These are phyloP conservation scores for Threskiornis aethiopicus DNA, from an alignment of 2,797 vertebrate genomes.

Conservation along the genomic window DNA sequence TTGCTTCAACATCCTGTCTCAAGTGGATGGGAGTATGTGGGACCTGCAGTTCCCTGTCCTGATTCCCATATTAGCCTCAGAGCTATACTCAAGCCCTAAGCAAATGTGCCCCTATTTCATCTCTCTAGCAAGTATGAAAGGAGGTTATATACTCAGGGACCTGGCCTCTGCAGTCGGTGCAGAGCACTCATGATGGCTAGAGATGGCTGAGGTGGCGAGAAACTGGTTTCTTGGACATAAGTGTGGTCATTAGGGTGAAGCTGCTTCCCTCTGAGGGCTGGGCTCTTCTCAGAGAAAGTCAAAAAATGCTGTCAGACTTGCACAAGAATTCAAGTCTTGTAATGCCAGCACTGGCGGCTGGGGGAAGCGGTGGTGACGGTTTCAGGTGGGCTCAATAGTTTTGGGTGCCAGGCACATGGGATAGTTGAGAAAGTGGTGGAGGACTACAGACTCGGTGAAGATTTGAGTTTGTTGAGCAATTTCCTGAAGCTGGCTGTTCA, in stretches of 20 bases:
- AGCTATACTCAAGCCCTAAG: not conserved
- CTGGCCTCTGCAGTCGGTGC: not conserved
- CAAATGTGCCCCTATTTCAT: not conserved
- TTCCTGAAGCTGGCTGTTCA: not conserved
- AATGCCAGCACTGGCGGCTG: not conserved
- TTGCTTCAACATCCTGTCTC: not conserved
- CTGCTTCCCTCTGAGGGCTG: not conserved
- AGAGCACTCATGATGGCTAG: not conserved
- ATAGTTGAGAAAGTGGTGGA: not conserved
- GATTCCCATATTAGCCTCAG: not conserved
- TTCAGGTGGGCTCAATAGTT: not conserved
- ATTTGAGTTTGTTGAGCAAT: not conserved
- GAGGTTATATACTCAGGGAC: not conserved
- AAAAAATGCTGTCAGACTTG: not conserved
- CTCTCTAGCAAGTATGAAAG: not conserved
- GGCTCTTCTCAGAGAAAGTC: not conserved
- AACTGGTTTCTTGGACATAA: not conserved
- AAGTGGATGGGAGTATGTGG: not conserved
- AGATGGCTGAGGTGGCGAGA: not conserved
- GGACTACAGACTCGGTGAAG: not conserved
- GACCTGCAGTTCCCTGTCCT: not conserved
- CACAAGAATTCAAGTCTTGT: not conserved
- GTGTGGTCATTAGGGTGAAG: not conserved
- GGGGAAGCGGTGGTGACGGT: not conserved
- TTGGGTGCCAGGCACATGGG: not conserved